Evolutionary conservation across 2,797 vertebrate species (phyloP), one percentile per base, ranked within the genome.

Genomic region (Pseudomugil tenellus): DNA sequence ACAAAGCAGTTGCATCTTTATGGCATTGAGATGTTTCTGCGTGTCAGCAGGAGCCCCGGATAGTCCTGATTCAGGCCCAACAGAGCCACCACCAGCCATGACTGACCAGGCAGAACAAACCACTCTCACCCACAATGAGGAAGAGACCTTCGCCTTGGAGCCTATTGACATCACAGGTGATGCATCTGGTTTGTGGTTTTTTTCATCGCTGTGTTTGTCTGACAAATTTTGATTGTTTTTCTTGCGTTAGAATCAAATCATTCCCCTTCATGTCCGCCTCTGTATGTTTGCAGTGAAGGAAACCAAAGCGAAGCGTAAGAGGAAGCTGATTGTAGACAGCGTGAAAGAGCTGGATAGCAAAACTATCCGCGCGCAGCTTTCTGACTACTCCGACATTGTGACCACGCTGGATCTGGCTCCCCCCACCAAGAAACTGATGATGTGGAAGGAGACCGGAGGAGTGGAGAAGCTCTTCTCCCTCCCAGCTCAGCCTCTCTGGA

Each of bases 391-490:
- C 0, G 98, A 99, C 87, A 99, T 99, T 25, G 97, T 99, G 63
- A 99, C 98, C 77, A 99, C 98, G 34, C 91, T 99, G 94, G 98
- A 99, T 81, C 94, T 99, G 59, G 98, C 98, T 51, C 97, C 98
- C 29, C 98, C 98, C 57, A 99, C 98, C 23, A 99, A 99, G 93
- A 99, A 99, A 89, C 82, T 99, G 62, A 99, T 99, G 98, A 98
- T 99, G 97, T 99, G 98, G 98, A 99, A 99, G 84, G 98, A 99
- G 91, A 99, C 97, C 0, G 98, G 98, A 11, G 98, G 98, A 63
- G 98, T 99, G 62, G 98, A 99, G 92, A 99, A 99, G 83, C 96
- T 99, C 32, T 99, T 99, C 92, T 98, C 97, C 66, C 91, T 99
- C 73, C 98, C 98, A 29, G 98, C 98, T 23, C 98, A 99, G 80